Base-by-base conservation (phyloP, 2,888 invertebrate genomes). In the Rutpela maculata region DNA sequence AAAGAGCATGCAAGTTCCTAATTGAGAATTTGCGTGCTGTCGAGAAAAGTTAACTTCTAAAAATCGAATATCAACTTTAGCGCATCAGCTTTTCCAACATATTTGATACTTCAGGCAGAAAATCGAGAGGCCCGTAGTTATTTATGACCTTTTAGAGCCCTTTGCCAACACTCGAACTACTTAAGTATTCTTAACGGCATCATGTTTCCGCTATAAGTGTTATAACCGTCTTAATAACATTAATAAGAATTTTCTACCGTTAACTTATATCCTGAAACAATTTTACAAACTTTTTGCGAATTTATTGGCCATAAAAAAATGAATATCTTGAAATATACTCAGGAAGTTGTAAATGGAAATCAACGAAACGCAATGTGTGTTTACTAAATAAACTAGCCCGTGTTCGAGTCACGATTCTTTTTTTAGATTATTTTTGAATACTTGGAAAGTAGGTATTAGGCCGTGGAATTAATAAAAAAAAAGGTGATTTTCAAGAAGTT, bases 81-180 rank as follows among this genome's bases (percentile, higher is more conserved):
- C 50, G 50, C 50, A 50, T n/a, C n/a, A n/a, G 50, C n/a, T 50
- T 50, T 15, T 50, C 50, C n/a, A 50, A 50, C 50, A 50, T 50
- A n/a, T 50, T 50, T 50, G 50, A 50, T 50, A 50, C 50, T 50
- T 50, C 50, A 50, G n/a, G 50, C 50, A 50, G 50, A 50, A 50
- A 50, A 50, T 50, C 50, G 50, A 50, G 50, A 50, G 50, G 50
- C 50, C 50, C 15, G 50, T 50, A 50, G 50, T 12, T 50, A 50
- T 50, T 50, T 12, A 50, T 50, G 50, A 50, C 50, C 12, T 50
- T 50, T 50, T 50, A 50, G n/a, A n/a, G n/a, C 50, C 50, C 50
- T 50, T 50, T n/a, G 4, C 50, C 12, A 50, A 50, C 50, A 50
- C 50, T 50, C 50, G n/a, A 50, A n/a, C 50, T 50, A n/a, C 50